phyloP scores from a whole-genome alignment of 2,888 invertebrate species.

The Alcis repandata region DNA sequence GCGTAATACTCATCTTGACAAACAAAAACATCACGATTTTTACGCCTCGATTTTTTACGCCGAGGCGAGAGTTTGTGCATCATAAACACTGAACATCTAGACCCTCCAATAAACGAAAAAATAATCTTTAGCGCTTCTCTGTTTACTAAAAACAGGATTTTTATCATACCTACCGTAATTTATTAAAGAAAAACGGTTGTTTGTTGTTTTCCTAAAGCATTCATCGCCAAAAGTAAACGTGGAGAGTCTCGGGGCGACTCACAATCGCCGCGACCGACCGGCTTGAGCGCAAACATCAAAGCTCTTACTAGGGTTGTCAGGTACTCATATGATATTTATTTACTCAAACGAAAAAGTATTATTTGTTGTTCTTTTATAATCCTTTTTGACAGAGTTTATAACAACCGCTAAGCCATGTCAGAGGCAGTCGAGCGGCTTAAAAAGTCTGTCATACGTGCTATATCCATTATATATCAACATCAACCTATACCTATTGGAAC shows the following conservation, averaged over 20 bases:
- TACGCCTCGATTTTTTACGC: neutral
- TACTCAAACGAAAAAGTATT: neutral
- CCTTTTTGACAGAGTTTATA: neutral
- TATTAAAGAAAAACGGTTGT: constrained; percentile 14
- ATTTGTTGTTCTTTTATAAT: neutral
- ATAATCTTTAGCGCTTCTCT: neutral
- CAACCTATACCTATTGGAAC: too few species aligned
- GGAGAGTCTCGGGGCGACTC: constrained; percentile 12
- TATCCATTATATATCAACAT: too few species aligned
- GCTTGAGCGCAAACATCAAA: constrained; percentile 61
- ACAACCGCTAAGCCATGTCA: too few species aligned
- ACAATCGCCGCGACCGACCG: constrained; percentile 50
- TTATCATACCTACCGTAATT: neutral
- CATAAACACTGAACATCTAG: neutral
- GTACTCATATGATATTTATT: neutral
- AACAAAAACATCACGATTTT: neutral
- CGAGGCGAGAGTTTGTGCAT: neutral
- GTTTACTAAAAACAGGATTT: neutral
- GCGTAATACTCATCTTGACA: neutral
- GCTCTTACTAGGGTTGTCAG: constrained; percentile 51
- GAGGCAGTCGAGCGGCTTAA: too few species aligned
- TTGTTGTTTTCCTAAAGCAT: constrained; percentile 22
- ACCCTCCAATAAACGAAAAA: neutral
- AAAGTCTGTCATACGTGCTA: too few species aligned
- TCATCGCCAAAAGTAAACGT: constrained; percentile 15